Evolutionary conservation across 2,888 invertebrate genomes (phyloP).

Genomic region (Latrodectus hesperus): DNA sequence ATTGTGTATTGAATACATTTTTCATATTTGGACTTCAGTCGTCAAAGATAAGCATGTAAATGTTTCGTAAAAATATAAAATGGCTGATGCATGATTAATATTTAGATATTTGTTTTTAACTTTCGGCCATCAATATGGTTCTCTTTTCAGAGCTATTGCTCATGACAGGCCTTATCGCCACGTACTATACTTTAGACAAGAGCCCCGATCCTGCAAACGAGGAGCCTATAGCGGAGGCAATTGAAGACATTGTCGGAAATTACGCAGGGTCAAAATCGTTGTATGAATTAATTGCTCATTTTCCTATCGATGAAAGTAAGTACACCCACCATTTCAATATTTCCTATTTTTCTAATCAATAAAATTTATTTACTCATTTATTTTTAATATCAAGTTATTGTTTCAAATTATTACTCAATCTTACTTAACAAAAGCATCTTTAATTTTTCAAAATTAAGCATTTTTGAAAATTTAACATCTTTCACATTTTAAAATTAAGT

Average conservation of each 20-base stretch:
- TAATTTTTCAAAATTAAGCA: too few species aligned
- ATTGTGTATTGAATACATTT: background rate
- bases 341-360: background rate
- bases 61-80: slow-evolving; percentile 7
- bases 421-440: too few species aligned
- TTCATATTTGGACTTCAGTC: background rate
- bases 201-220: background rate
- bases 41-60: slow-evolving; percentile 11
- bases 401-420: too few species aligned
- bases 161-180: slow-evolving; percentile 7
- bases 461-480: too few species aligned
- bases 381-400: too few species aligned
- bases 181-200: background rate
- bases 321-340: background rate
- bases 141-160: slow-evolving; percentile 4
- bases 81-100: slow-evolving; percentile 27
- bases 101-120: background rate
- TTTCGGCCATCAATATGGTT: slow-evolving; percentile 16
- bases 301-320: slow-evolving; percentile 55
- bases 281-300: slow-evolving; percentile 44
- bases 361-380: too few species aligned
- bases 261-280: slow-evolving; percentile 26
- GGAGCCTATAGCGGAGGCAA: slow-evolving; percentile 16
- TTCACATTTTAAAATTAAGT: too few species aligned
- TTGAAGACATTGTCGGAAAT: slow-evolving; percentile 30